Evolutionary conservation across 2,888 invertebrate species (phyloP).

Genomic region (Cybosia mesomella): DNA sequence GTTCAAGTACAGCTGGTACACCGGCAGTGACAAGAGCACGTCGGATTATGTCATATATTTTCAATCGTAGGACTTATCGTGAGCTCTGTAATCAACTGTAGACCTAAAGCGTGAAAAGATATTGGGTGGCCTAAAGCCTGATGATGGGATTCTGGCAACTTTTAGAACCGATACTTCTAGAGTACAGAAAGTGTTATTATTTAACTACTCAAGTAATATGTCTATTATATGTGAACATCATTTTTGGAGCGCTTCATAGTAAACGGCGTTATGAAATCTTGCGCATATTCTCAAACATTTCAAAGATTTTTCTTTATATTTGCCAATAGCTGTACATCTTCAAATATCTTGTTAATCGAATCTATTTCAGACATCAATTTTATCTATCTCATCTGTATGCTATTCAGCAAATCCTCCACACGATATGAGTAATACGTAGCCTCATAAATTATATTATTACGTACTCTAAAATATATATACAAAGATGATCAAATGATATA

Average conservation of each 20-base stretch:
- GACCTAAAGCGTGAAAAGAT: constrained; percentile 32
- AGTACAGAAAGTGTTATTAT: constrained; percentile 3
- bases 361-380: constrained; percentile 2
- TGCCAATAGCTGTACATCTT: neutral
- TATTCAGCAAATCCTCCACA: neutral
- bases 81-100: constrained; percentile 28
- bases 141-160: constrained; percentile 35
- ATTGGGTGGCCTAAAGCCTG: too few relatives aligned
- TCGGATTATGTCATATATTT: too few relatives aligned
- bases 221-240: neutral
- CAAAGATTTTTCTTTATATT: neutral
- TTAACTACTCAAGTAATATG: neutral
- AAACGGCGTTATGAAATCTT: neutral
- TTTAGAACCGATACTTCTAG: constrained; percentile 21
- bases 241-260: neutral
- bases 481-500: constrained; percentile 22
- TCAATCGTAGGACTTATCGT: constrained; percentile 13
- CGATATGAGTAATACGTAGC: neutral
- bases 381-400: neutral
- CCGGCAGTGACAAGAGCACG: too few relatives aligned
- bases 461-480: constrained; percentile 1
- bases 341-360: neutral
- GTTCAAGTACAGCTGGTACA: too few relatives aligned
- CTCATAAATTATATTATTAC: constrained; percentile 7
- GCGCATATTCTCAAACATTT: neutral